phyloP scores from a whole-genome alignment of 2,113 vertebrate species.

The Nibea albiflora region DNA sequence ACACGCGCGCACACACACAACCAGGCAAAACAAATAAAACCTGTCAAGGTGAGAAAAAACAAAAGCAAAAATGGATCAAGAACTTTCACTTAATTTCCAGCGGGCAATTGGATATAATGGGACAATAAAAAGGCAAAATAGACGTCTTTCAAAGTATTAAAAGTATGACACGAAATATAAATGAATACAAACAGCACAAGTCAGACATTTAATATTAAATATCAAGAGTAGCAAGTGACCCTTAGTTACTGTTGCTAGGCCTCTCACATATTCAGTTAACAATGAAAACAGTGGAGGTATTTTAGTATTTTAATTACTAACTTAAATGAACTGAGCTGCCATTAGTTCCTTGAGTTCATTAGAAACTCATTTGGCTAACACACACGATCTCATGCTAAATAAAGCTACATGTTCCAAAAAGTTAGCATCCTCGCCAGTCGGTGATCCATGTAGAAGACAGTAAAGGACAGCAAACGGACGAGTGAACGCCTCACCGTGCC shows the following conservation, averaged over 20 bases:
- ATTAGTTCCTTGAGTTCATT: background rate
- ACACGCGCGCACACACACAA: background rate
- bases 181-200: background rate
- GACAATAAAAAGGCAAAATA: background rate
- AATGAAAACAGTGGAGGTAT: background rate
- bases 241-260: background rate
- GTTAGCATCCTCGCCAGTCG: background rate
- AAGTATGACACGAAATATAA: background rate
- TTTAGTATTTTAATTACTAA: too few species aligned
- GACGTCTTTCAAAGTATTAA: background rate
- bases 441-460: background rate
- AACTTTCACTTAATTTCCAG: slow-evolving; percentile 6
- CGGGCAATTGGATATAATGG: slow-evolving; percentile 30
- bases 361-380: background rate
- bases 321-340: background rate
- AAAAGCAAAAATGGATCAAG: background rate
- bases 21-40: slow-evolving; percentile 5
- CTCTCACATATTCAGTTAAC: background rate
- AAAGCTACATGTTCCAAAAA: background rate
- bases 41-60: background rate
- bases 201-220: background rate
- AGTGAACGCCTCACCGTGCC: background rate
- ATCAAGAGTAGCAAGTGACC: background rate
- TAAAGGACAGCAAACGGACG: background rate
- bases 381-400: background rate